phyloP scores from a whole-genome alignment of 2,888 invertebrate genomes.

The Trachelus troglodyta region DNA sequence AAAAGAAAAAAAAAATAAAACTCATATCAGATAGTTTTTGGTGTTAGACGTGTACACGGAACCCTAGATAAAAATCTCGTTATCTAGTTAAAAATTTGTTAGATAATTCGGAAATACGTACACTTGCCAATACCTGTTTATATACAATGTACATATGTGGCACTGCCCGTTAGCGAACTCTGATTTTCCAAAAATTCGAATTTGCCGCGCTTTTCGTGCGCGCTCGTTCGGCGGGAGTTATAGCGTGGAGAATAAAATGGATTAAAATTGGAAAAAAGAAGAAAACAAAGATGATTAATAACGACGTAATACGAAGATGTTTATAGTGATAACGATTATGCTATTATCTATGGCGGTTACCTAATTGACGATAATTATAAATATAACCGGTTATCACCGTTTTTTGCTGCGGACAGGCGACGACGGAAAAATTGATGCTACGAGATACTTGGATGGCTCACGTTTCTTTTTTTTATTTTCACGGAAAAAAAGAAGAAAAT shows the following conservation, averaged over 20 bases:
- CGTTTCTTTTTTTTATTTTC: not conserved
- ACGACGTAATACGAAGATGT: slow-evolving; percentile 7
- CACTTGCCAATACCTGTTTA: slow-evolving; percentile 63
- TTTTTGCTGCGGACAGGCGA: slow-evolving; percentile 22
- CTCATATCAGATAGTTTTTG: slow-evolving; percentile 66
- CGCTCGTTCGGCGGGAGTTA: slow-evolving; percentile 11
- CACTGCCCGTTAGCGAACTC: slow-evolving; percentile 55
- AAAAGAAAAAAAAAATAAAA: slow-evolving; percentile 49
- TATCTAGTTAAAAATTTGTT: slow-evolving; percentile 61
- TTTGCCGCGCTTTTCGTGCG: slow-evolving; percentile 19
- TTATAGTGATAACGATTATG: slow-evolving; percentile 17
- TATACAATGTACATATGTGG: slow-evolving; percentile 63
- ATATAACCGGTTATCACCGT: slow-evolving; percentile 12
- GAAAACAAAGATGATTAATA: slow-evolving; percentile 14
- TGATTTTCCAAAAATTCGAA: slow-evolving; percentile 18
- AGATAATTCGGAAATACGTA: slow-evolving; percentile 56
- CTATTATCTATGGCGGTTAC: slow-evolving; percentile 17
- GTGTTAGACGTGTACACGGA: slow-evolving; percentile 64
- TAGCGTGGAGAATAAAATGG: not conserved
- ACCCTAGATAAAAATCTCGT: slow-evolving; percentile 59
- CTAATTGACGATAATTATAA: slow-evolving; percentile 22
- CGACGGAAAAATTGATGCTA: not conserved
- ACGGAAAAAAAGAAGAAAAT: not conserved
- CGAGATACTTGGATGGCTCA: not conserved
- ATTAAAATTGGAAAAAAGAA: slow-evolving; percentile 13